These are phyloP conservation scores for Grallaria varia DNA, from an alignment of 2,113 vertebrate species.

Conservation along the genomic window DNA sequence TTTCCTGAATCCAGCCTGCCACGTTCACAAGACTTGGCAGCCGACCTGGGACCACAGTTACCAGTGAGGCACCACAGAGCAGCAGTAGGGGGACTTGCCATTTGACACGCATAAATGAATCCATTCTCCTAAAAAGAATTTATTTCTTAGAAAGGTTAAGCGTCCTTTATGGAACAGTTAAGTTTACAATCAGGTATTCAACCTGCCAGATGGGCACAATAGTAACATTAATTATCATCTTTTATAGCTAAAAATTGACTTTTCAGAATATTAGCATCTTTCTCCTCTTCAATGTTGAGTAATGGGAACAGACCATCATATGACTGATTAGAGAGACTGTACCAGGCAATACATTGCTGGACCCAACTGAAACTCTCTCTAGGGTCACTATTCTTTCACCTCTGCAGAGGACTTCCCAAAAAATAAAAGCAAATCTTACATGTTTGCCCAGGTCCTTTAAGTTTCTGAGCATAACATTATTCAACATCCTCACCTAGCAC, in stretches of 20 bases:
- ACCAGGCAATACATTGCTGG: neutral
- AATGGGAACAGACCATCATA: neutral
- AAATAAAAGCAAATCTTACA: neutral
- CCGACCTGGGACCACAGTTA: neutral
- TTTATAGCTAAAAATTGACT: neutral
- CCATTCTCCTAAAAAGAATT: neutral
- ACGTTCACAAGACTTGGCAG: neutral
- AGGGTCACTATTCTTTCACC: neutral
- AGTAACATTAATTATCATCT: neutral
- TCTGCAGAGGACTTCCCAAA: neutral
- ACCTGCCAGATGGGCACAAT: neutral
- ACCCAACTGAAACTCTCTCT: neutral
- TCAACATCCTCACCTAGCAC: neutral
- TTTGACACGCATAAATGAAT: neutral
- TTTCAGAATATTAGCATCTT: neutral
- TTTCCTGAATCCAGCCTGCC: neutral
- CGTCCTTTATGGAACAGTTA: neutral
- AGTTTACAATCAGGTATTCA: neutral
- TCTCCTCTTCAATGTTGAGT: neutral
- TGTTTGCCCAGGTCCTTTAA: neutral
- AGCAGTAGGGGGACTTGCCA: neutral
- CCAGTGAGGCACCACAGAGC: rapidly evolving
- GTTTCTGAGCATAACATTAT: neutral
- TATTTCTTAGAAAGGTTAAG: neutral
- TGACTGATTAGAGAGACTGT: neutral